Evolutionary conservation across 2,888 invertebrate genomes (phyloP).

Genomic region (Laothoe populi): DNA sequence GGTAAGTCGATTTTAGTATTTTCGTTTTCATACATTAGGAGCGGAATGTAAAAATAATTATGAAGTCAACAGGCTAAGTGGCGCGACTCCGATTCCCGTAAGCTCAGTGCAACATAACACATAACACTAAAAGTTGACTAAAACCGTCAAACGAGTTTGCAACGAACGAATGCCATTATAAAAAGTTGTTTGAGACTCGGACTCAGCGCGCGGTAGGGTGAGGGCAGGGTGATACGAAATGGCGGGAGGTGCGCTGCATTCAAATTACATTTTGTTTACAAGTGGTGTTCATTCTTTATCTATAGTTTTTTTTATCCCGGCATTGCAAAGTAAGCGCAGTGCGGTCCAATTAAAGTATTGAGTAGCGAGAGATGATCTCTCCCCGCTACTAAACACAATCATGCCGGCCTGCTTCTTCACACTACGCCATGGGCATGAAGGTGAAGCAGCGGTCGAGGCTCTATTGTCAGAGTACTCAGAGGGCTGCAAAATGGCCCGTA

Average conservation of each 20-base stretch:
- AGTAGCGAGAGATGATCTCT: too few relatives aligned
- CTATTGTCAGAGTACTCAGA: too few relatives aligned
- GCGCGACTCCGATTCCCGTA: slow-evolving; percentile 55
- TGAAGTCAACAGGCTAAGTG: slow-evolving; percentile 27
- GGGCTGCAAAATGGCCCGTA: too few relatives aligned
- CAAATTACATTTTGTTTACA: too few relatives aligned
- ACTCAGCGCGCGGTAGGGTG: slow-evolving; percentile 44
- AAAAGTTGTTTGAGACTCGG: slow-evolving; percentile 44
- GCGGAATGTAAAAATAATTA: slow-evolving; percentile 24
- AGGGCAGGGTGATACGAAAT: slow-evolving; percentile 17
- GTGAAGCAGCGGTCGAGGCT: too few relatives aligned
- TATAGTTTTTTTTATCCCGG: too few relatives aligned
- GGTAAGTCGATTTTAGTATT: neutral
- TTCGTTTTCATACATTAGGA: slow-evolving; percentile 17
- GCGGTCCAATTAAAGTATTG: too few relatives aligned
- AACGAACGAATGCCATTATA: slow-evolving; percentile 43
- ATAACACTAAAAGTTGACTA: slow-evolving; percentile 36
- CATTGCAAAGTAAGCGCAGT: too few relatives aligned
- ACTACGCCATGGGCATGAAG: too few relatives aligned
- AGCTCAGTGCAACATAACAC: slow-evolving; percentile 58
- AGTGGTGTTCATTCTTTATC: too few relatives aligned
- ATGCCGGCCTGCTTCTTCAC: too few relatives aligned
- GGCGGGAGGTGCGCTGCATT: neutral
- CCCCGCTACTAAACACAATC: too few relatives aligned
- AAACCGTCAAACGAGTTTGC: slow-evolving; percentile 46